phyloP scores from a whole-genome alignment of 2,888 invertebrate species.

The Drosophila mayaguana region DNA sequence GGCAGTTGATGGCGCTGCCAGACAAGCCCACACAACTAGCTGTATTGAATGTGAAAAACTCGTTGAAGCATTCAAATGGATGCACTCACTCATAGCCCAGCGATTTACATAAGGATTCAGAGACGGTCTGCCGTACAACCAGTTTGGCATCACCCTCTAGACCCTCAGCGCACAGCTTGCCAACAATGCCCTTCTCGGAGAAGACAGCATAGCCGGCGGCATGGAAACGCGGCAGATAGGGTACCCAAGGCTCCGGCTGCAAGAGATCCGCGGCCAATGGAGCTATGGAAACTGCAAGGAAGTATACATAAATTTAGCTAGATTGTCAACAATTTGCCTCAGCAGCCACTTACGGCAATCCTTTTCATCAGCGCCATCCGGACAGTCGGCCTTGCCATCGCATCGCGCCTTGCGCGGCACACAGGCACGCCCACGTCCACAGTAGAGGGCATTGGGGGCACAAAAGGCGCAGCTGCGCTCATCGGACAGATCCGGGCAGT shows the following conservation, averaged over 20 bases:
- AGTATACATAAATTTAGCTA: not conserved
- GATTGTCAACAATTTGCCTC: not conserved
- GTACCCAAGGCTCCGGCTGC: conserved; percentile 88
- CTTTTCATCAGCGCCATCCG: conserved; percentile 94
- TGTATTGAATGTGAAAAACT: not conserved
- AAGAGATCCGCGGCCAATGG: conserved; percentile 89
- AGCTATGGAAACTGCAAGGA: conserved; percentile 89
- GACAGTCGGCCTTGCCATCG: conserved; percentile 93
- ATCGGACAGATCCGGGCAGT: conserved; percentile 93
- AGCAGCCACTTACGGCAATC: conserved; percentile 90
- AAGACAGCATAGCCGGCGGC: conserved; percentile 93
- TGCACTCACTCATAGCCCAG: conserved; percentile 90
- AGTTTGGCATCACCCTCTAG: conserved; percentile 87
- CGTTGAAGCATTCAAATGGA: not conserved
- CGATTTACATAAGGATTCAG: conserved; percentile 91
- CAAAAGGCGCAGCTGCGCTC: conserved; percentile 93
- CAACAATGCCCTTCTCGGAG: conserved; percentile 92
- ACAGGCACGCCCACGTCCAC: conserved; percentile 92
- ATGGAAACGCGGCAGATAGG: conserved; percentile 89
- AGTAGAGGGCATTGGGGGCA: conserved; percentile 89
- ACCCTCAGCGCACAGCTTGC: conserved; percentile 93
- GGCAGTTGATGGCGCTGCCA: conserved; percentile 1
- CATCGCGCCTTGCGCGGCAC: conserved; percentile 90
- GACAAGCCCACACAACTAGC: not conserved
- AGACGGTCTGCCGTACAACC: conserved; percentile 88